Conservation (phyloP, 1,140 invertebrate genomes). For the Cataglyphis hispanica region DNA sequence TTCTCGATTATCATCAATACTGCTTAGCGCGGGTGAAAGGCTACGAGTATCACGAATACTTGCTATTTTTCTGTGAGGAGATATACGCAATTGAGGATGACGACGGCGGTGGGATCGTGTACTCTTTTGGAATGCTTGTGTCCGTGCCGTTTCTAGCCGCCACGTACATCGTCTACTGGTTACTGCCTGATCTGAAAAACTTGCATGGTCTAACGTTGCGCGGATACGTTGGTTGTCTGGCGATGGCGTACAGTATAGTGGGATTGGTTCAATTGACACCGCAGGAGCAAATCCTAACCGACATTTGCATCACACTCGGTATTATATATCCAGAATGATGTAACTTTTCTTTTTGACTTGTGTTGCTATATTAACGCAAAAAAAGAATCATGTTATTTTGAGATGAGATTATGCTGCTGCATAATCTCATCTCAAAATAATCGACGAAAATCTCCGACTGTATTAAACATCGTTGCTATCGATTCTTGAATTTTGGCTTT, state of each 20-base stretch:
- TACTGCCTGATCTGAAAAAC: conserved; percentile 89
- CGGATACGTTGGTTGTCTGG: conserved; percentile 88
- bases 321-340: conserved; percentile 51
- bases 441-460: neutral
- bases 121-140: conserved; percentile 85
- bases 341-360: conserved; percentile 6
- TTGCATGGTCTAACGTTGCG: conserved; percentile 90
- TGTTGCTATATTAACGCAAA: neutral
- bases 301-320: conserved; percentile 54
- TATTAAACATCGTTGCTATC: neutral
- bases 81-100: neutral
- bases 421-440: too few species aligned
- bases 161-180: conserved; percentile 90
- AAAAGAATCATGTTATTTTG: neutral
- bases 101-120: neutral
- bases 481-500: neutral
- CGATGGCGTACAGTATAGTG: conserved; percentile 88
- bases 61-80: conserved; percentile 41
- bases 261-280: conserved; percentile 86
- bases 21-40: conserved; percentile 72
- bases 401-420: neutral
- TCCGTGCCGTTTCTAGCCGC: conserved; percentile 90
- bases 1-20: conserved; percentile 70
- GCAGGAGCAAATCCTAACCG: conserved; percentile 16
- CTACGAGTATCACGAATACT: conserved; percentile 1